A percentile compares a stretch with the other conserved stretches of the same genome.
phyloP scores from a whole-genome alignment of 2,888 invertebrate genomes.

The Leistus spinibarbis region DNA sequence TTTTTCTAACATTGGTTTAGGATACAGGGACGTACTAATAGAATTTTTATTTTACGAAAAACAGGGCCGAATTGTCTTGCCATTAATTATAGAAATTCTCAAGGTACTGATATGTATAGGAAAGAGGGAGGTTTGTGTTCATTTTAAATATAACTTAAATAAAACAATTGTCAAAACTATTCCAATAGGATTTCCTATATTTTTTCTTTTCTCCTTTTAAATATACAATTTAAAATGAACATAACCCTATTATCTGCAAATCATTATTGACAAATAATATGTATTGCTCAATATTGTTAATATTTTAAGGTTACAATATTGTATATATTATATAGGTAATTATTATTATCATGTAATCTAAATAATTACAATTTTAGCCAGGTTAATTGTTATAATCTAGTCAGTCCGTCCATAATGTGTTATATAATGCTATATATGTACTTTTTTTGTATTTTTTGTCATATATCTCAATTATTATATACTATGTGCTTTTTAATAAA shows the following conservation, averaged over 20 bases:
- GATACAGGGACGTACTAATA: conserved; percentile 16
- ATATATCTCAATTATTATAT: conserved; percentile 37
- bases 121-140: not conserved
- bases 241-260: not conserved
- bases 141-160: not conserved
- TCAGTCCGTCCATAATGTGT: conserved; percentile 35
- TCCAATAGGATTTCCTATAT: not conserved
- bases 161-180: no score
- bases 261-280: conserved; percentile 23
- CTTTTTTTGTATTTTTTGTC: conserved; percentile 32
- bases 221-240: not conserved
- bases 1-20: conserved; percentile 8
- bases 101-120: not conserved
- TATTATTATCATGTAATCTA: conserved; percentile 23
- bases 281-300: conserved; percentile 37
- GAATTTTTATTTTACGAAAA: conserved; percentile 13
- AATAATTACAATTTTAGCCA: conserved; percentile 34
- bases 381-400: conserved; percentile 37
- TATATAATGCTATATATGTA: conserved; percentile 23
- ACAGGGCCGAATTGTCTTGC: not conserved
- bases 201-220: no score
- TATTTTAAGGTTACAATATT: conserved; percentile 31
- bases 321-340: conserved; percentile 26
- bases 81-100: not conserved
- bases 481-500: conserved; percentile 36